phyloP scores from a whole-genome alignment of 2,113 vertebrate species.

The Alaudala cheleensis region DNA sequence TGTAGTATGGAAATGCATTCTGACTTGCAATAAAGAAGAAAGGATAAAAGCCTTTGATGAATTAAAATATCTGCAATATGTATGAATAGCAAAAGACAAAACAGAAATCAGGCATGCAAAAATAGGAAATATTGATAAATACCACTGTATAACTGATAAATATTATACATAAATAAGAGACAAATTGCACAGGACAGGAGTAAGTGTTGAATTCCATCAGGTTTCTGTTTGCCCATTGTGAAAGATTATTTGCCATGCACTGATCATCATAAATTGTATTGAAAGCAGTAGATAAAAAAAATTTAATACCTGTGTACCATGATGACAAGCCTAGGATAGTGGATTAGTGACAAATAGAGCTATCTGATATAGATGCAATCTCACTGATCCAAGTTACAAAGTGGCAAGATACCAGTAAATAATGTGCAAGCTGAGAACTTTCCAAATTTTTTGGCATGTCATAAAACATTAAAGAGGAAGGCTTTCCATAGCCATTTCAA shows the following conservation, averaged over 20 bases:
- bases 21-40: not conserved
- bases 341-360: not conserved
- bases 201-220: not conserved
- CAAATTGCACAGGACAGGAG: not conserved
- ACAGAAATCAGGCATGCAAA: not conserved
- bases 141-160: not conserved
- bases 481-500: not conserved
- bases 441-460: not conserved
- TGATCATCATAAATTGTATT: not conserved
- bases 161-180: not conserved
- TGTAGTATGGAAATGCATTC: not conserved
- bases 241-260: not conserved
- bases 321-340: not conserved
- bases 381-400: not conserved
- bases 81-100: not conserved
- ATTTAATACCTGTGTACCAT: not conserved
- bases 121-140: not conserved
- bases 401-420: not conserved
- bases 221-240: not conserved
- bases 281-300: not conserved
- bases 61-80: not conserved
- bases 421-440: not conserved
- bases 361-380: not conserved
- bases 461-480: slow-evolving; percentile 25
- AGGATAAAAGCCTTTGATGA: not conserved